Conservation (phyloP, 2,888 invertebrate genomes). For the Cenopis cana region DNA sequence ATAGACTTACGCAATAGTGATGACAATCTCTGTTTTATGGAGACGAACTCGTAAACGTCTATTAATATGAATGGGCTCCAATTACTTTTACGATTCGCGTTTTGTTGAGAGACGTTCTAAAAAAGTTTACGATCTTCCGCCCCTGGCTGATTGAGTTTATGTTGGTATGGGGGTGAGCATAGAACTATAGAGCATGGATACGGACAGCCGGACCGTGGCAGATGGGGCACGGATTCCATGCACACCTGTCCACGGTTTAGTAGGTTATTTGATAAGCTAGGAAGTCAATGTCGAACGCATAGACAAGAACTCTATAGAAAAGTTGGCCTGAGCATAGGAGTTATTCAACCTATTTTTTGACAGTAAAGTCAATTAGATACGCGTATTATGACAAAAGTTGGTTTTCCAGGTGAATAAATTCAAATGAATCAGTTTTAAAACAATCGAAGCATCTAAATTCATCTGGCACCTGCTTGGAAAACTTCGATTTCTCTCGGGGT, state of each 20-base stretch:
- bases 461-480: too few relatives aligned
- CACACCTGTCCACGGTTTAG: slow-evolving; percentile 59
- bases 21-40: slow-evolving; percentile 85
- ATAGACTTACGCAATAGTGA: slow-evolving; percentile 74
- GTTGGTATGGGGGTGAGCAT: slow-evolving; percentile 62
- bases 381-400: background rate
- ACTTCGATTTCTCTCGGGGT: too few relatives aligned
- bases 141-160: slow-evolving; percentile 75
- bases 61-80: slow-evolving; percentile 85
- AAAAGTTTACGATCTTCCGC: slow-evolving; percentile 81
- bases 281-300: background rate
- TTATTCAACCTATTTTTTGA: background rate
- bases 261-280: background rate
- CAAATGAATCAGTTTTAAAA: background rate
- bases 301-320: slow-evolving; percentile 5
- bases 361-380: background rate
- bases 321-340: background rate
- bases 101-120: slow-evolving; percentile 80
- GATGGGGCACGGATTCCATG: slow-evolving; percentile 68
- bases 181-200: slow-evolving; percentile 56
- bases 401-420: background rate
- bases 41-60: slow-evolving; percentile 82
- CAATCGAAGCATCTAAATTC: too few relatives aligned
- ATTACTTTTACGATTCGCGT: slow-evolving; percentile 85
- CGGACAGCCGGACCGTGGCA: slow-evolving; percentile 68